Conservation (phyloP, 1,140 invertebrate species). For the Papilio glaucus region DNA sequence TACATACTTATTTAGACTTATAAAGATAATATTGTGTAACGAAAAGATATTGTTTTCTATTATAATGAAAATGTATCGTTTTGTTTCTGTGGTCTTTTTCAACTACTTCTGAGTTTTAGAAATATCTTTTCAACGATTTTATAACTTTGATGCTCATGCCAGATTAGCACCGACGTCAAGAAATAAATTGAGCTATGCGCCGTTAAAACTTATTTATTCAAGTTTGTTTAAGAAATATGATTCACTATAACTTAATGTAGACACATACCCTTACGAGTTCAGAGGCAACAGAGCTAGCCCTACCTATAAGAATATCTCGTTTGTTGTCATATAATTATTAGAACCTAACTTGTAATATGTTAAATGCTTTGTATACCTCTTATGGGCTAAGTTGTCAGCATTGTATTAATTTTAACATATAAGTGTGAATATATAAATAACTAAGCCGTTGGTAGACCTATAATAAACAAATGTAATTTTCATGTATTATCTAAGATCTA, state of each 20-base stretch:
- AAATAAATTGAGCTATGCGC: slow-evolving; percentile 24
- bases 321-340: too few species aligned
- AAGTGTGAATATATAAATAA: too few species aligned
- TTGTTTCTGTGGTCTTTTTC: not conserved
- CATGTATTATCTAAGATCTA: not conserved
- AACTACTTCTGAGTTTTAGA: not conserved
- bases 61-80: not conserved
- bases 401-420: too few species aligned
- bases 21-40: not conserved
- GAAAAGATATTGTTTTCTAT: not conserved
- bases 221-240: not conserved
- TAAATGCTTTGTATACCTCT: too few species aligned
- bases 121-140: not conserved
- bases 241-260: not conserved
- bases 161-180: not conserved
- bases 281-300: too few species aligned
- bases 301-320: too few species aligned
- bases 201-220: slow-evolving; percentile 25
- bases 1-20: not conserved
- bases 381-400: too few species aligned
- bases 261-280: too few species aligned
- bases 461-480: not conserved
- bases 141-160: slow-evolving; percentile 5
- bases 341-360: too few species aligned
- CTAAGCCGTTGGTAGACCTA: too few species aligned